Conservation (phyloP, 2,888 invertebrate species). For the Tiliacea aurago region DNA sequence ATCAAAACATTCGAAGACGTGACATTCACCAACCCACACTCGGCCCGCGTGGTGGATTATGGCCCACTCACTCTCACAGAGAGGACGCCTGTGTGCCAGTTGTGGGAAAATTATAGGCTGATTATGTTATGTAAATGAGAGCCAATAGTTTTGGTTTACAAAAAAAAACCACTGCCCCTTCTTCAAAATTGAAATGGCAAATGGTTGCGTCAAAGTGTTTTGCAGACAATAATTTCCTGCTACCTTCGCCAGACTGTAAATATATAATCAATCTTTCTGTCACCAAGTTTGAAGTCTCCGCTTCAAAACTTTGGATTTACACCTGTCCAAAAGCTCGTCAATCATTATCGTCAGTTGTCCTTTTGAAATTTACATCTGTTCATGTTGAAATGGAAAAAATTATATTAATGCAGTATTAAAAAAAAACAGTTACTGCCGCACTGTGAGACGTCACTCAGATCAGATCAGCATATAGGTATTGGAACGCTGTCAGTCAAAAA, state of each 20-base stretch:
- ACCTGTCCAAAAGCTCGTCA: constrained; percentile 40
- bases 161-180: too few relatives aligned
- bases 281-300: constrained; percentile 27
- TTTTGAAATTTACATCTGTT: constrained; percentile 12
- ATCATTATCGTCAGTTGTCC: constrained; percentile 11
- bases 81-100: too few relatives aligned
- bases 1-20: too few relatives aligned
- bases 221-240: constrained; percentile 3
- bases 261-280: constrained; percentile 32
- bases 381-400: neutral
- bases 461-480: neutral
- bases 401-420: neutral
- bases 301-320: constrained; percentile 47
- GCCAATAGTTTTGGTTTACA: too few relatives aligned
- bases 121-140: too few relatives aligned
- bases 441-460: neutral
- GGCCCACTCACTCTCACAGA: too few relatives aligned
- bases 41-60: too few relatives aligned
- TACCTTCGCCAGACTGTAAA: neutral
- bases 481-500: neutral
- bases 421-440: neutral
- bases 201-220: neutral
- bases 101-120: too few relatives aligned
- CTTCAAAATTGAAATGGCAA: too few relatives aligned
- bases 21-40: too few relatives aligned